A percentile compares a stretch with the other conserved stretches of the same genome.
Conservation (phyloP, 2,888 invertebrate species). For the Deroplatys truncata region DNA sequence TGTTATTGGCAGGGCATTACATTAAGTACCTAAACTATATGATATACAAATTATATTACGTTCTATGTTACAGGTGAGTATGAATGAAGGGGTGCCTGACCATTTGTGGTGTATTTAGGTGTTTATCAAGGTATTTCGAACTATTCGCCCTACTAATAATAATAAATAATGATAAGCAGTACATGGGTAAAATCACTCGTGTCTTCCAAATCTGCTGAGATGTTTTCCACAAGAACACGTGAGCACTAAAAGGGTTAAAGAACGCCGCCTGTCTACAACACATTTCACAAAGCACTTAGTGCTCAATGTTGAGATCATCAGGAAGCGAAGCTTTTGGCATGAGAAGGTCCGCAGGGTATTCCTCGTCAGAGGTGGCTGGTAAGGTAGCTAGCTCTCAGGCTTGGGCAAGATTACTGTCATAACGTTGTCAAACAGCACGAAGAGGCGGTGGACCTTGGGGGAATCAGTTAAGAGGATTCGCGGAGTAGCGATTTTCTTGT, state of each 20-base stretch:
- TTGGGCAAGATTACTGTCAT: neutral
- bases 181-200: too few species aligned
- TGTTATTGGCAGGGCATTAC: too few species aligned
- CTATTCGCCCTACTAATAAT: too few species aligned
- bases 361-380: neutral
- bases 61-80: too few species aligned
- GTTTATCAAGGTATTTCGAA: too few species aligned
- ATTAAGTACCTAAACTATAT: too few species aligned
- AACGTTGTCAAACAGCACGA: neutral
- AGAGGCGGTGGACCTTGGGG: neutral
- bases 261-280: neutral
- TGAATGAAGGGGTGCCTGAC: too few species aligned
- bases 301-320: neutral
- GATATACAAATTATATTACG: too few species aligned
- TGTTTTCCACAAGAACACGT: neutral
- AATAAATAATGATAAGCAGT: too few species aligned
- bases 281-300: neutral
- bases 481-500: neutral
- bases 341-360: neutral
- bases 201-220: too few species aligned
- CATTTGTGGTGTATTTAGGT: too few species aligned
- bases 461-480: neutral
- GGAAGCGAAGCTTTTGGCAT: neutral
- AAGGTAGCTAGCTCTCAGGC: neutral
- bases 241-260: too few species aligned